phyloP scores from a whole-genome alignment of 2,797 vertebrate genomes.

The Epinephelus coioides region DNA sequence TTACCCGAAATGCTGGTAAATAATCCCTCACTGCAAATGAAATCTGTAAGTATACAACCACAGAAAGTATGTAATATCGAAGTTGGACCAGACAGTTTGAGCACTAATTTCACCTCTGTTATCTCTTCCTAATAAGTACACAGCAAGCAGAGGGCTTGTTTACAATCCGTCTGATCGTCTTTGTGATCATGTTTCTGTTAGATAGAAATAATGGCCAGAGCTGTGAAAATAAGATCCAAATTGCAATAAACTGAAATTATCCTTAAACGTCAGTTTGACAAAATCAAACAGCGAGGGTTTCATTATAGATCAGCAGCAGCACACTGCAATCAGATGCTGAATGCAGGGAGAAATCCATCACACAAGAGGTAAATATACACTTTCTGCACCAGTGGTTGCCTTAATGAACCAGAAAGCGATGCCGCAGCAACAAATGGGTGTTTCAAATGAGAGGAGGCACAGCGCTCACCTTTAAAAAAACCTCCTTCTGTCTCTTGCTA shows the following conservation, averaged over 20 bases:
- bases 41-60: not conserved
- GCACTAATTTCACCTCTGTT: too few relatives aligned
- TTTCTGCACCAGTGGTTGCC: not conserved
- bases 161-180: not conserved
- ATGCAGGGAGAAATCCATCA: not conserved
- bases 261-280: not conserved
- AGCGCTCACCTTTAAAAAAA: slow-evolving; percentile 10
- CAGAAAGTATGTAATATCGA: not conserved
- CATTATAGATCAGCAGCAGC: not conserved
- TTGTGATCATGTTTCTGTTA: not conserved
- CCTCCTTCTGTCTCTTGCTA: not conserved
- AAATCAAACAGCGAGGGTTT: not conserved
- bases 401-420: slow-evolving; percentile 10
- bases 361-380: not conserved
- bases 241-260: not conserved
- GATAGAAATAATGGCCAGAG: not conserved
- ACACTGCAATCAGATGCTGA: not conserved
- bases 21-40: not conserved
- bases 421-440: not conserved
- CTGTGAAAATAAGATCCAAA: not conserved
- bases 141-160: not conserved
- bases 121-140: too few relatives aligned
- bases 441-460: slow-evolving; percentile 14
- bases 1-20: not conserved
- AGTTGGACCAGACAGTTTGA: not conserved